These are phyloP conservation scores for Lophotriccus pileatus DNA, from an alignment of 2,797 vertebrate species.

Conservation along the genomic window DNA sequence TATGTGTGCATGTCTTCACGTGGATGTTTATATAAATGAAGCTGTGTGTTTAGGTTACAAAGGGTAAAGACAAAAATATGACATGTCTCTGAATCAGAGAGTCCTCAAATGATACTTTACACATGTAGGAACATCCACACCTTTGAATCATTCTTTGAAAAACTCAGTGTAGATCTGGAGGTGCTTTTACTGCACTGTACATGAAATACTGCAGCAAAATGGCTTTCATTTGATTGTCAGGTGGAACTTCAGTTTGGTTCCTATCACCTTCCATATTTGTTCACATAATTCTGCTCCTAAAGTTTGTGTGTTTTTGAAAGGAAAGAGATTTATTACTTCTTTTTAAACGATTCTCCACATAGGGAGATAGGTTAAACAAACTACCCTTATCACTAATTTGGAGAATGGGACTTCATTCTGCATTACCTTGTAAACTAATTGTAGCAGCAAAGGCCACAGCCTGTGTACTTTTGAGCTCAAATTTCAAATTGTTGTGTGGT, in stretches of 20 bases:
- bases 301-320: background rate
- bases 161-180: fast-evolving
- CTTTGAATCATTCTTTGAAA: background rate
- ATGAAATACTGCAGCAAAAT: background rate
- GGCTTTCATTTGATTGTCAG: background rate
- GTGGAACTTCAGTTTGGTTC: background rate
- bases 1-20: background rate
- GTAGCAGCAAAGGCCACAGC: background rate
- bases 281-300: background rate
- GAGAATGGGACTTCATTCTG: background rate
- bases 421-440: background rate
- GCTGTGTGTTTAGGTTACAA: background rate
- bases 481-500: background rate
- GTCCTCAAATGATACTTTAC: background rate
- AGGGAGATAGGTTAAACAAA: background rate
- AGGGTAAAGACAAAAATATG: background rate
- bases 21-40: too few relatives aligned
- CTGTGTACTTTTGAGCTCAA: background rate
- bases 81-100: background rate
- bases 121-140: too few relatives aligned
- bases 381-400: background rate
- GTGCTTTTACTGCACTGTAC: background rate
- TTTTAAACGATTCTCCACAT: background rate
- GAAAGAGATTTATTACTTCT: background rate
- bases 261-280: background rate